Evolutionary conservation across 1,140 invertebrate genomes (phyloP).

Genomic region (Carposina sasakii): DNA sequence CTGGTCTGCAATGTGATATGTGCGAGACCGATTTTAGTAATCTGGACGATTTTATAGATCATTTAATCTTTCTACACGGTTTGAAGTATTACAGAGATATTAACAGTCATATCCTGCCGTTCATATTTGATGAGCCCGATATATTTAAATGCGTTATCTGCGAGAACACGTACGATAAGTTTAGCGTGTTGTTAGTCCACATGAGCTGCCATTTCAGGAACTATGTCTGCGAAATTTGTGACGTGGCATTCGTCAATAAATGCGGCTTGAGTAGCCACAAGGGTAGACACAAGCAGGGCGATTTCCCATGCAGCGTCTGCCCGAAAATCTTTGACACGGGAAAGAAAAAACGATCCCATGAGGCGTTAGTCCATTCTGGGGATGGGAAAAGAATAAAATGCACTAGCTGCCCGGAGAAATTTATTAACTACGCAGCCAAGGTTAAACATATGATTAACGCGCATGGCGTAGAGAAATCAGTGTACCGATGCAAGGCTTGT

Average conservation of each 20-base stretch:
- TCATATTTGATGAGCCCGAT: conserved; percentile 6
- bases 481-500: conserved; percentile 28
- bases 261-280: conserved; percentile 31
- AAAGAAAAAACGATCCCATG: conserved; percentile 34
- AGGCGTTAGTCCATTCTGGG: not conserved
- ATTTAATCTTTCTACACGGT: not conserved
- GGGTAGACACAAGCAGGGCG: conserved; percentile 32
- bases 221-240: conserved; percentile 26
- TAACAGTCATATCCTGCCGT: conserved; percentile 1
- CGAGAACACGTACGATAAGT: not conserved
- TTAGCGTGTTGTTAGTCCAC: conserved; percentile 17
- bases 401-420: conserved; percentile 24
- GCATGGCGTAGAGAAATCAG: conserved; percentile 18
- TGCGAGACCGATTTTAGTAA: not conserved
- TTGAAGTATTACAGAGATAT: not conserved
- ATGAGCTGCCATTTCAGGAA: conserved; percentile 26
- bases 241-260: conserved; percentile 34
- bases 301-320: conserved; percentile 37
- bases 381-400: conserved; percentile 9
- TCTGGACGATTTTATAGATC: not conserved
- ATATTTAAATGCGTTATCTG: conserved; percentile 2
- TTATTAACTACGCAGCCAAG: conserved; percentile 18
- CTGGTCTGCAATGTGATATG: conserved; percentile 1
- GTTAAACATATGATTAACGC: conserved; percentile 23
- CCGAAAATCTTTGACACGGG: conserved; percentile 36